Conservation (phyloP, 2,113 vertebrate genomes). For the Syrmaticus mikado region DNA sequence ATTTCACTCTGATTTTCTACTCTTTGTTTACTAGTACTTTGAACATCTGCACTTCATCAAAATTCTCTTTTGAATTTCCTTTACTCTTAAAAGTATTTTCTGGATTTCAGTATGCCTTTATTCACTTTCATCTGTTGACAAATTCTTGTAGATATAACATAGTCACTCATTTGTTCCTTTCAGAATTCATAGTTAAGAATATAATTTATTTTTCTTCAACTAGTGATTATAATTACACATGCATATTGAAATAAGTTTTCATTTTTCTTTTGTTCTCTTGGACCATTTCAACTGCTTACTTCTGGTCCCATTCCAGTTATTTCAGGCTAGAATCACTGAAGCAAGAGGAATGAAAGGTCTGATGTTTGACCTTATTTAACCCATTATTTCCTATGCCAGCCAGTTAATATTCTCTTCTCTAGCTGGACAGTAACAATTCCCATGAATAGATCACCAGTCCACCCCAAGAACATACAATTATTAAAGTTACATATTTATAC, state of each 20-base stretch:
- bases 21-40: neutral
- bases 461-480: neutral
- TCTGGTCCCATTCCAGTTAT: neutral
- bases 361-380: neutral
- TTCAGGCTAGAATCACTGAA: neutral
- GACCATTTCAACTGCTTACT: neutral
- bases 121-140: slow-evolving; percentile 59
- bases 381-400: neutral
- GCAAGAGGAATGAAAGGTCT: neutral
- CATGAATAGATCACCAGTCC: neutral
- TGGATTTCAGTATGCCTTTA: slow-evolving; percentile 24
- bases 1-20: neutral
- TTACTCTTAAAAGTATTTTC: slow-evolving; percentile 31
- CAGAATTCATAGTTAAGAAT: slow-evolving; percentile 12
- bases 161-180: slow-evolving; percentile 16
- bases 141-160: slow-evolving; percentile 32
- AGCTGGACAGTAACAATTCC: neutral
- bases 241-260: neutral
- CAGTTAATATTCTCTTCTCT: neutral
- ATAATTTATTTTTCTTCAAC: slow-evolving; percentile 49
- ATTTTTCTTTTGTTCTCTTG: neutral
- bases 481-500: neutral
- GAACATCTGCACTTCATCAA: neutral
- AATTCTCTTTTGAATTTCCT: slow-evolving; percentile 9
- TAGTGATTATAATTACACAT: slow-evolving; percentile 24